Percentiles rank a stretch among this genome's conserved stretches.
phyloP scores from a whole-genome alignment of 2,797 vertebrate species.

The Schizopygopsis malacanthus region DNA sequence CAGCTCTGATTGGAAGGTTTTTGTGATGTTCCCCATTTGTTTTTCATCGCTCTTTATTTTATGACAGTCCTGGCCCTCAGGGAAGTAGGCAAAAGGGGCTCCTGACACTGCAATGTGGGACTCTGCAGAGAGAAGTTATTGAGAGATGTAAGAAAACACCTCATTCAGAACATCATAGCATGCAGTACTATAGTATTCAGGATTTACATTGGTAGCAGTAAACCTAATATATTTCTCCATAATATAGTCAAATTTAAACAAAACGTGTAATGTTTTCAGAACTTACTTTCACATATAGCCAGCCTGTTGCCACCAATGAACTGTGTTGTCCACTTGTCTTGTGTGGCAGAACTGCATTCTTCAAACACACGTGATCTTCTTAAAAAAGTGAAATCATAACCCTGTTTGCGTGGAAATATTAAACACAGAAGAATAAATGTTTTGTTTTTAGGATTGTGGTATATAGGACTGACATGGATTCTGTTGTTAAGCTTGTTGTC shows the following conservation, averaged over 20 bases:
- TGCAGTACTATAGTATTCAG: neutral
- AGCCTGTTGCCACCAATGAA: conserved; percentile 71
- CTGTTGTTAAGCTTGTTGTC: no score
- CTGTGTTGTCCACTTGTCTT: conserved; percentile 73
- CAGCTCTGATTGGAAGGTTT: conserved; percentile 68
- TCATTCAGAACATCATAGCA: neutral
- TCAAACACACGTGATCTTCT: conserved; percentile 75
- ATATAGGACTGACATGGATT: neutral
- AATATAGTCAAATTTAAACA: neutral
- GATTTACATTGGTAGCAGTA: neutral
- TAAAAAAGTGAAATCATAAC: conserved; percentile 79
- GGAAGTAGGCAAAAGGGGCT: conserved; percentile 74
- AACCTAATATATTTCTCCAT: neutral
- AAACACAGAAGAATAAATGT: neutral
- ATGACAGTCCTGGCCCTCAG: conserved; percentile 68
- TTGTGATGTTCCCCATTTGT: neutral
- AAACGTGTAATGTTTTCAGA: neutral
- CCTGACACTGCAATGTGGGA: conserved; percentile 60
- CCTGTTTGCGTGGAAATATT: conserved; percentile 63
- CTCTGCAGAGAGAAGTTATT: conserved; percentile 32
- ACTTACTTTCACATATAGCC: conserved; percentile 78
- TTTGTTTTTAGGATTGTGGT: neutral
- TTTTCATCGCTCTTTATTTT: conserved; percentile 55
- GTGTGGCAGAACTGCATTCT: conserved; percentile 68
- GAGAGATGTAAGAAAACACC: neutral